These are phyloP conservation scores for Drosophila austrosaltans DNA, from an alignment of 2,888 invertebrate species.

Conservation along the genomic window DNA sequence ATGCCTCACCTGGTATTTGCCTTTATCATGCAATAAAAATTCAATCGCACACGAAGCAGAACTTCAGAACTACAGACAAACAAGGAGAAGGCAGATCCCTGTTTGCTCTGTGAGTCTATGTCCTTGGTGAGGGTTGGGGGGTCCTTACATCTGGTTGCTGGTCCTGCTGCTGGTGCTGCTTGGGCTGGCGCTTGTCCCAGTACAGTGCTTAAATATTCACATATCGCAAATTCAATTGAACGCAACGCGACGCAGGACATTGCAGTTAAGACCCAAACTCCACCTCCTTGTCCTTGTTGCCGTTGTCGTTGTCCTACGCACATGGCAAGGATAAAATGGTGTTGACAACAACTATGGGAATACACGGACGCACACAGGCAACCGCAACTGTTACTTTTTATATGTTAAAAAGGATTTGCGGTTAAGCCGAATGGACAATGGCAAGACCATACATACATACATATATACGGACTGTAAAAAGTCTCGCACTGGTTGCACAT, in stretches of 20 bases:
- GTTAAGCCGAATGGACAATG: slow-evolving; percentile 75
- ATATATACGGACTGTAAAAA: slow-evolving; percentile 30
- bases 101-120: slow-evolving; percentile 1
- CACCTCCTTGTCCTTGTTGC: slow-evolving; percentile 28
- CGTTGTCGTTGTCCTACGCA: slow-evolving; percentile 55
- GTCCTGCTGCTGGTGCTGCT: background rate
- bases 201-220: slow-evolving; percentile 77
- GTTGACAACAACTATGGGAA: slow-evolving; percentile 78
- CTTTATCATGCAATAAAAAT: slow-evolving; percentile 76
- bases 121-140: background rate
- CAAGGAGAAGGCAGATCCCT: slow-evolving; percentile 13
- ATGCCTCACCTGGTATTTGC: slow-evolving; percentile 59
- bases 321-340: slow-evolving; percentile 70
- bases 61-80: slow-evolving; percentile 17
- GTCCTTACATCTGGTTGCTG: too few species aligned
- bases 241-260: slow-evolving; percentile 63
- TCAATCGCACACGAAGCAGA: slow-evolving; percentile 61
- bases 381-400: slow-evolving; percentile 74
- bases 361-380: slow-evolving; percentile 47
- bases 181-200: slow-evolving; percentile 53
- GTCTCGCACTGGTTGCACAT: slow-evolving; percentile 44
- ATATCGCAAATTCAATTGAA: slow-evolving; percentile 79
- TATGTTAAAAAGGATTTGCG: slow-evolving; percentile 79
- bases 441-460: slow-evolving; percentile 35
- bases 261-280: slow-evolving; percentile 63